A percentile compares a stretch with the other conserved stretches of the same genome.
Evolutionary conservation across 2,888 invertebrate species (phyloP).

Genomic region (Cheilosia grossa): DNA sequence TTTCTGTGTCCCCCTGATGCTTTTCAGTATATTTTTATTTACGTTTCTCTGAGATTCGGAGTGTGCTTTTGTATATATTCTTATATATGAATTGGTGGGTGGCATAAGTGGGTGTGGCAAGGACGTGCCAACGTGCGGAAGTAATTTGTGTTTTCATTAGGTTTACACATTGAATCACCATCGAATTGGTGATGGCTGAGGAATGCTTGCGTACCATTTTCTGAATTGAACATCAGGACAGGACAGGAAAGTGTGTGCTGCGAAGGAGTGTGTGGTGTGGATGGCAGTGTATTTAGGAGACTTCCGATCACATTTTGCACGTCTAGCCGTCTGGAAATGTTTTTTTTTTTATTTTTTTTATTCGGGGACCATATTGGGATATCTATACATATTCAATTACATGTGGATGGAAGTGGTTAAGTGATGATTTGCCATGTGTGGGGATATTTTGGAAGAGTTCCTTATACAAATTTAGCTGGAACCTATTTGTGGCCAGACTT

Average conservation of each 20-base stretch:
- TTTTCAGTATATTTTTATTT: constrained; percentile 62
- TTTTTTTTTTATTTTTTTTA: constrained; percentile 17
- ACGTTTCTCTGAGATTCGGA: constrained; percentile 58
- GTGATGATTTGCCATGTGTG: neutral
- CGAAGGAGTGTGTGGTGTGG: constrained; percentile 16
- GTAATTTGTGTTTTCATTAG: constrained; percentile 82
- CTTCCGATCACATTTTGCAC: constrained; percentile 80
- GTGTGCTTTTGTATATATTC: constrained; percentile 33
- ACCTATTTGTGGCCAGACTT: too few relatives aligned
- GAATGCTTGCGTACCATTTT: constrained; percentile 36
- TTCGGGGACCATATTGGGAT: neutral
- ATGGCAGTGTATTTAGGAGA: constrained; percentile 81
- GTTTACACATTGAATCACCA: constrained; percentile 76
- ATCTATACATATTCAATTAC: neutral
- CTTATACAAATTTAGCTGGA: too few relatives aligned
- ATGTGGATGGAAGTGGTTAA: neutral
- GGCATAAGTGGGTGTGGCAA: constrained; percentile 62
- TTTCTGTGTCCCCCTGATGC: neutral
- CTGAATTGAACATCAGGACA: constrained; percentile 34
- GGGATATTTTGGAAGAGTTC: too few relatives aligned
- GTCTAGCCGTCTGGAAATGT: constrained; percentile 81
- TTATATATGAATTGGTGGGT: constrained; percentile 15
- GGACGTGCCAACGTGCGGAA: constrained; percentile 81
- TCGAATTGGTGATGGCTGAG: constrained; percentile 61
- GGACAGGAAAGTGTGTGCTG: constrained; percentile 28